Evolutionary conservation across 2,113 vertebrate genomes (phyloP), one percentile per base, ranked within the genome.

Genomic region (Upupa epops): DNA sequence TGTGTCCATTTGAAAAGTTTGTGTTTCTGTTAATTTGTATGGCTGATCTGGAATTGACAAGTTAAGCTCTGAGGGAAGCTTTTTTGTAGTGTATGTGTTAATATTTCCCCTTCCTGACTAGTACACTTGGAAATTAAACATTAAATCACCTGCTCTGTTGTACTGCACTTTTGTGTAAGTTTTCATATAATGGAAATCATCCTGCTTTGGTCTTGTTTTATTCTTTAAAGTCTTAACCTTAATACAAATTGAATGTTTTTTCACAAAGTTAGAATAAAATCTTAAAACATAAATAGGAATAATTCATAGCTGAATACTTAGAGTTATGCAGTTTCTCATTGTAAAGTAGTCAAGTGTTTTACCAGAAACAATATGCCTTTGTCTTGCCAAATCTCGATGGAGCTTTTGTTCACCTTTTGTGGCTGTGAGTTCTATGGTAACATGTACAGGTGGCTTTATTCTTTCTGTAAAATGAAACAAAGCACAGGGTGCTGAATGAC

Each of bases 401-500:
- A 85, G 86, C 86, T 94, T 92, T 92, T 93, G 68, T 84, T 94
- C 81, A 79, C 74, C 92, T 93, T 95, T 70, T 85, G 55, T 75
- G 68, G 63, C 66, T 75, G 22, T 11, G 46, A 92, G 54, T 86
- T 90, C 73, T 81, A 52, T 70, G 54, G 81, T 72, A 59, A 74
- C 49, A 26, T 59, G 48, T 45, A 80, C 92, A 94, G 86, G 92
- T 89, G 93, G 59, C 74, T 94, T 88, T 69, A 61, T 51, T 54
- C 4, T 25, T 72, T 48, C 42, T 36, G 8, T 51, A 54, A 75
- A 70, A 89, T 55, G 45, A 76, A 92, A 45, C 58, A 36, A 5
- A 75, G 52, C 36, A 14, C 18, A 40, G 59, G 46, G 12, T 45
- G 6, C 55, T 17, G 37, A 68, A 63, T 73, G 54, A n/a, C 37